Conservation (phyloP, 2,797 vertebrate species). For the Cirrhinus mrigala region DNA sequence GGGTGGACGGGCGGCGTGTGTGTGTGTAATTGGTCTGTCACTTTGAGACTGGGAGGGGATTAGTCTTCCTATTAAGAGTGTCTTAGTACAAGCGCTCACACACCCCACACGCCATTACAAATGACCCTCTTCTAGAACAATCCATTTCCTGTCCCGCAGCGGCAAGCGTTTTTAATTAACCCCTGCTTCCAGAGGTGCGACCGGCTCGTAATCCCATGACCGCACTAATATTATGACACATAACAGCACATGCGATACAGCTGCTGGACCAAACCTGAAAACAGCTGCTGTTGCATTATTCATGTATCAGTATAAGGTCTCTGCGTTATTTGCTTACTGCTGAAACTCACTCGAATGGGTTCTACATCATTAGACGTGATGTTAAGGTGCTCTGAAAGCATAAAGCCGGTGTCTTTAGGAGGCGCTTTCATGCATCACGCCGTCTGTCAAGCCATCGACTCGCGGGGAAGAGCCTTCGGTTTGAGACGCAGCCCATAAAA, state of each 20-base stretch:
- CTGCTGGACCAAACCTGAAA: background rate
- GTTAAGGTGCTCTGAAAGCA: background rate
- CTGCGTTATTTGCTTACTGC: background rate
- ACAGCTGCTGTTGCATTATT: background rate
- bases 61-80: slow-evolving; percentile 77
- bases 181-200: slow-evolving; percentile 25
- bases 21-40: slow-evolving; percentile 77
- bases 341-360: background rate
- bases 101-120: slow-evolving; percentile 52
- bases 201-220: slow-evolving; percentile 11
- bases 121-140: slow-evolving; percentile 57
- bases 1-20: background rate
- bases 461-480: background rate
- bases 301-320: background rate
- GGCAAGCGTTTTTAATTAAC: slow-evolving; percentile 54
- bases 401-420: background rate
- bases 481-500: background rate
- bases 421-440: background rate
- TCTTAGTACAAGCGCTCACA: slow-evolving; percentile 54
- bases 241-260: slow-evolving; percentile 8
- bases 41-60: slow-evolving; percentile 63
- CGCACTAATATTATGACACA: slow-evolving; percentile 27
- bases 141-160: slow-evolving; percentile 47
- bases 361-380: background rate
- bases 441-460: background rate